These are phyloP conservation scores for Prochilodus magdalenae DNA, from an alignment of 2,113 vertebrate genomes.

Conservation along the genomic window DNA sequence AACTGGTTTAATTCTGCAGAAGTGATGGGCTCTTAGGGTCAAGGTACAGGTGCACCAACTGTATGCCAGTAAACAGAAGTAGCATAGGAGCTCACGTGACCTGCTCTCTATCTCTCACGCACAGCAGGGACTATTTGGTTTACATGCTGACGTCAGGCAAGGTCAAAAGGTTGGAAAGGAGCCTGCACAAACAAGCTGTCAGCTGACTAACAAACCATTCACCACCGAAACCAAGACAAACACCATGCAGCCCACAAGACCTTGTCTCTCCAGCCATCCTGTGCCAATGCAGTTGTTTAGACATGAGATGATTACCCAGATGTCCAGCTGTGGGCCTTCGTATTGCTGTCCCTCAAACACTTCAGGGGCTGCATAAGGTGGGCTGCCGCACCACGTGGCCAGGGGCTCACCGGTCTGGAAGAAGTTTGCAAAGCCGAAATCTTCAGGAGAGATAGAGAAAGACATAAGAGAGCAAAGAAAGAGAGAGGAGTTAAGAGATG, in stretches of 20 bases:
- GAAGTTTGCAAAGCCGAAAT: constrained; percentile 99
- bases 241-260: neutral
- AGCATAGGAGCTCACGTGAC: constrained; percentile 35
- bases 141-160: constrained; percentile 41
- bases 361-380: constrained; percentile 95
- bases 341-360: constrained; percentile 98
- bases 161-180: constrained; percentile 43
- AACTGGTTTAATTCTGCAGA: constrained; percentile 38
- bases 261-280: neutral
- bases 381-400: constrained; percentile 96
- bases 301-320: constrained; percentile 84
- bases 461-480: constrained; percentile 26
- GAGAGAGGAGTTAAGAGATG: neutral
- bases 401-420: constrained; percentile 92
- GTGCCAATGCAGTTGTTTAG: neutral
- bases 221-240: constrained; percentile 11
- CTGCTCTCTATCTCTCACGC: constrained; percentile 11
- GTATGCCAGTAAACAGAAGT: constrained; percentile 6
- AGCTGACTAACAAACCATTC: constrained; percentile 44
- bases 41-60: constrained; percentile 29
- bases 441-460: constrained; percentile 69
- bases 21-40: constrained; percentile 18
- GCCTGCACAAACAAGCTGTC: constrained; percentile 27
- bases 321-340: constrained; percentile 97
- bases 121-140: constrained; percentile 40